Base-by-base conservation (phyloP, 1,140 invertebrate species). In the Lordiphosa collinella region DNA sequence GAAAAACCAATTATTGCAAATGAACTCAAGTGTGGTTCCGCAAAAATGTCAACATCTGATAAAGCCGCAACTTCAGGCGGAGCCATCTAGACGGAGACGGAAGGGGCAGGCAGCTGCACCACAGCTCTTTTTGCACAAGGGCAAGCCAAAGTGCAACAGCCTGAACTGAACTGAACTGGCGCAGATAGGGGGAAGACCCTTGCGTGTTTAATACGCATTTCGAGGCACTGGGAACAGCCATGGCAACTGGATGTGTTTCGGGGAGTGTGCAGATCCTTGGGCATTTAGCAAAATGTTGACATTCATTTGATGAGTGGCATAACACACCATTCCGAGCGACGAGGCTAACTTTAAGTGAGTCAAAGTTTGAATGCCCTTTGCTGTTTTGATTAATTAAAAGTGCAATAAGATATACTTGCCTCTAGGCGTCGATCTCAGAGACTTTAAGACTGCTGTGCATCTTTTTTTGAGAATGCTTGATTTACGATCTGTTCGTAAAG, bases 1-100 rank as follows among this genome's bases (percentile, higher is more conserved):
- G 76, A 84, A 86, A 86, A 86, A 87, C 69, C 84, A 86, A 86
- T 86, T 86, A 82, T 84, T 78, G 78, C 78, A 84, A 86, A 86
- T 86, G 73, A 86, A 87, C 84, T 86, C 76, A 75, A 86, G 72
- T 87, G 84, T 84, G 66, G 69, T 82, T 86, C 82, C 82, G 85
- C 73, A 73, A 79, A 84, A 85, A 84, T 84, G 78, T 84, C 79
- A 84, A 79, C 78, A 82, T 82, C 78, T 82, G 78, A 82, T 84
- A 82, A 78, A 76, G 78, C 78, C 76, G 72, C 78, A 64, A 52
- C 58, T 34, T 56, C 70, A 60, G 22, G 66, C 51, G 66, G 46
- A 53, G 37, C 49, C 56, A 53, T 34, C 35, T n/a, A 10, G 34
- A 36, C 12, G 4, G 14, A 1, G 9, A 25, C 43, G 32, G 11